Evolutionary conservation across 2,113 vertebrate genomes (phyloP), one percentile per base, ranked within the genome.

Genomic region (Bubalus kerabau): DNA sequence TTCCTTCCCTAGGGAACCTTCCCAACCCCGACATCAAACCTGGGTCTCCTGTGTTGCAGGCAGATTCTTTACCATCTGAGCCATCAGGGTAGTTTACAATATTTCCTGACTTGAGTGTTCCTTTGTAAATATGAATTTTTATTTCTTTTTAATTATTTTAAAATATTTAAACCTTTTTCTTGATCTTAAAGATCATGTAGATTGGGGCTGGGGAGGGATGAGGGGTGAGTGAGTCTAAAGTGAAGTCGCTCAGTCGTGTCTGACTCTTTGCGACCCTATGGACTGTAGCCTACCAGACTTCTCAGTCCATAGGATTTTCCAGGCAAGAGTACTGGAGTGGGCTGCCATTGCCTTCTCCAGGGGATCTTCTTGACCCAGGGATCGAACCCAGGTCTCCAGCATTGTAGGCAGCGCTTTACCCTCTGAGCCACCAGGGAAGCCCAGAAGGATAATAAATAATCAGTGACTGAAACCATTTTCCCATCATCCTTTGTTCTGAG

Each of bases 111-210:
- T 99, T 98, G 98, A 98, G 98, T 98, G 98, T 98, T 98, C 98
- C 97, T 98, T 98, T 97, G 98, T 97, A 98, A 99, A 98, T 99
- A 98, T 98, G 99, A 99, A 99, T 99, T 98, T 99, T 99, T 99
- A 98, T 98, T 99, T 98, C 98, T 99, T 98, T 98, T 99, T 98
- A 99, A 99, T 99, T 99, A 99, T 99, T 99, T 99, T 99, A 98
- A 99, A 98, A 98, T 99, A 99, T 99, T 99, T 99, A 99, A 99
- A 98, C 97, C 81, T 97, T 98, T 97, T 98, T 98, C 98, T 98
- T 98, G 98, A 99, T 99, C 99, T 99, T 99, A 98, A 99, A 99
- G 99, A 99, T 99, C 97, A 6, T 98, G 96, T 99, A 98, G 98
- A 98, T 98, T 98, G 96, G 95, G 98, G 98, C 93, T 88, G 97